These are phyloP conservation scores for Terrapene triunguis DNA, from an alignment of 2,113 vertebrate genomes.

Conservation along the genomic window DNA sequence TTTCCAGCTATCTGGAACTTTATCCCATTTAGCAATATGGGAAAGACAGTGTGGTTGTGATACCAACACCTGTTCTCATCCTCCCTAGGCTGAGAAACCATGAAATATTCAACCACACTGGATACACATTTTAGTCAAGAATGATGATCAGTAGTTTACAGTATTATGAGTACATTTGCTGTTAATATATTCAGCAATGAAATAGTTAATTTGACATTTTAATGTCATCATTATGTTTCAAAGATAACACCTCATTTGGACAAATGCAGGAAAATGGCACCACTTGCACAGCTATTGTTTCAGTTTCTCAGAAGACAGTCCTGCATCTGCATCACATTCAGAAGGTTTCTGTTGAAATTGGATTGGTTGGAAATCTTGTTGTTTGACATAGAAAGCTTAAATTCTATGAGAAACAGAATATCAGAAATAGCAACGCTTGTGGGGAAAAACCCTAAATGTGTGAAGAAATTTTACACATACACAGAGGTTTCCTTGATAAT, in stretches of 20 bases:
- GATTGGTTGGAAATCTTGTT: neutral
- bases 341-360: neutral
- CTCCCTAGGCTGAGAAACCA: neutral
- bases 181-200: accelerated
- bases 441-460: neutral
- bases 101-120: neutral
- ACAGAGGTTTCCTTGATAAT: neutral
- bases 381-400: neutral
- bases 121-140: accelerated
- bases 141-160: neutral
- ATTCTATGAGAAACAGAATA: neutral
- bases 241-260: neutral
- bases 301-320: neutral
- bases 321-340: neutral
- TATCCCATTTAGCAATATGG: accelerated
- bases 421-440: accelerated
- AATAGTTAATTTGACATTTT: neutral
- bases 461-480: neutral
- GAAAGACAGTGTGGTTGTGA: neutral
- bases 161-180: neutral
- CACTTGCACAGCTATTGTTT: constrained; percentile 38
- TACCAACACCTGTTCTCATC: neutral
- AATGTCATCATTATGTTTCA: neutral
- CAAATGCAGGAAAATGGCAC: constrained; percentile 46
- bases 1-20: neutral